Evolutionary conservation across 2,888 invertebrate genomes (phyloP).

Genomic region (Cataglyphis rosenhaueri): DNA sequence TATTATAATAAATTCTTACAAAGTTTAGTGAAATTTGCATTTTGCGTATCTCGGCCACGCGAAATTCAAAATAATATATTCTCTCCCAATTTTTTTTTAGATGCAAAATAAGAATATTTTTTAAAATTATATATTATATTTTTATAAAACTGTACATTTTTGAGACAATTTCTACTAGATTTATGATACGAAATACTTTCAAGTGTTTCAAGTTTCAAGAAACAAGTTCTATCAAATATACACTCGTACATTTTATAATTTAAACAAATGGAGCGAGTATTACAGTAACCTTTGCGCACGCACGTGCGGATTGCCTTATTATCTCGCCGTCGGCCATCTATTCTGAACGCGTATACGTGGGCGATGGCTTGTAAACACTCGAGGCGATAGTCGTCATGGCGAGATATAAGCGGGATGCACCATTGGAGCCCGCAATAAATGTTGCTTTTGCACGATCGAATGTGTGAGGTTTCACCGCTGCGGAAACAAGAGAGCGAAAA

Average conservation of each 20-base stretch:
- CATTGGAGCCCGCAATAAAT: conserved; percentile 33
- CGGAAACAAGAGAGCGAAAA: conserved; percentile 19
- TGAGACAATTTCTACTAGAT: not conserved
- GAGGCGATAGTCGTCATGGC: conserved; percentile 33
- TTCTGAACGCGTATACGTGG: conserved; percentile 64
- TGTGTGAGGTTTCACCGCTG: conserved; percentile 31
- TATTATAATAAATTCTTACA: not conserved
- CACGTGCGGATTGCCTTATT: conserved; percentile 76
- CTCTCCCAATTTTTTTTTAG: not conserved
- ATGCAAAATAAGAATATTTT: not conserved
- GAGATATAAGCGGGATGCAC: conserved; percentile 40
- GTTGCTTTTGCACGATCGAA: conserved; percentile 45
- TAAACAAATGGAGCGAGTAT: conserved; percentile 1
- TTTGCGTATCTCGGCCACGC: not conserved
- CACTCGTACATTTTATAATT: conserved; percentile 8
- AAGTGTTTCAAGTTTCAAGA: not conserved
- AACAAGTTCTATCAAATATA: conserved; percentile 6
- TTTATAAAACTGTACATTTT: not conserved
- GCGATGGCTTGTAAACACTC: conserved; percentile 48
- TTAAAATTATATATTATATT: not conserved
- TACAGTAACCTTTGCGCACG: conserved; percentile 47
- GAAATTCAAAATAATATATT: not conserved
- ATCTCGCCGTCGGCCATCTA: conserved; percentile 74
- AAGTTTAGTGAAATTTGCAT: not conserved
- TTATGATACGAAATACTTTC: not conserved